A percentile compares a stretch with the other conserved stretches of the same genome.
Conservation (phyloP, 2,888 invertebrate genomes). For the Andricus quercusramuli region DNA sequence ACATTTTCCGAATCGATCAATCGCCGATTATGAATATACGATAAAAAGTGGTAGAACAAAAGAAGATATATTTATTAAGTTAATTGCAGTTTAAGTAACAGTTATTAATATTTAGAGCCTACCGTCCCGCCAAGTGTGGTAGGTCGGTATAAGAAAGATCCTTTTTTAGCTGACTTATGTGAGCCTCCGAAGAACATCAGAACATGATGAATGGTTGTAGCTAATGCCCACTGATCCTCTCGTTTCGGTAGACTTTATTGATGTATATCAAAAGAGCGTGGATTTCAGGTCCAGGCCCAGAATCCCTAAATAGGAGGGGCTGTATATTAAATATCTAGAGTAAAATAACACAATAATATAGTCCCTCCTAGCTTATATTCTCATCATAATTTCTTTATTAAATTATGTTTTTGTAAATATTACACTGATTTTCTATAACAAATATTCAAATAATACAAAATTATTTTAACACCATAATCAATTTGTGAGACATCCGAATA, state of each 20-base stretch:
- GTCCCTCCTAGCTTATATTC: too few species aligned
- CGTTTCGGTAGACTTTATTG: constrained; percentile 6
- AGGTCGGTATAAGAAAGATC: constrained; percentile 14
- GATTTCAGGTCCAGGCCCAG: not conserved
- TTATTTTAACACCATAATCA: too few species aligned
- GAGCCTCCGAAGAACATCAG: not conserved
- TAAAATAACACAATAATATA: not conserved
- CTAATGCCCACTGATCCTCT: constrained; percentile 22
- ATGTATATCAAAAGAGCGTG: not conserved
- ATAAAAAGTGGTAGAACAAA: constrained; percentile 25
- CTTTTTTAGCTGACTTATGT: constrained; percentile 6
- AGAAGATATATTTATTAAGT: constrained; percentile 47
- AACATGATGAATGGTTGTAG: constrained; percentile 27
- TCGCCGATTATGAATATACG: not conserved
- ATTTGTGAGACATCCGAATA: not conserved
- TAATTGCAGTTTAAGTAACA: constrained; percentile 13
- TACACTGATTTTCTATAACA: too few species aligned
- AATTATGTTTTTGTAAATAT: too few species aligned
- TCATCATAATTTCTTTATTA: too few species aligned
- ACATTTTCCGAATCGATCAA: not conserved
- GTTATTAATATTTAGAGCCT: constrained; percentile 7
- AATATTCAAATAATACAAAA: too few species aligned
- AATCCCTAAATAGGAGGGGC: not conserved
- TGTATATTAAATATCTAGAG: constrained; percentile 4
- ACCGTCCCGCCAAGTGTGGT: not conserved